These are phyloP conservation scores for Mesorhabditis belari DNA, from an alignment of 2,888 invertebrate species.

Conservation along the genomic window DNA sequence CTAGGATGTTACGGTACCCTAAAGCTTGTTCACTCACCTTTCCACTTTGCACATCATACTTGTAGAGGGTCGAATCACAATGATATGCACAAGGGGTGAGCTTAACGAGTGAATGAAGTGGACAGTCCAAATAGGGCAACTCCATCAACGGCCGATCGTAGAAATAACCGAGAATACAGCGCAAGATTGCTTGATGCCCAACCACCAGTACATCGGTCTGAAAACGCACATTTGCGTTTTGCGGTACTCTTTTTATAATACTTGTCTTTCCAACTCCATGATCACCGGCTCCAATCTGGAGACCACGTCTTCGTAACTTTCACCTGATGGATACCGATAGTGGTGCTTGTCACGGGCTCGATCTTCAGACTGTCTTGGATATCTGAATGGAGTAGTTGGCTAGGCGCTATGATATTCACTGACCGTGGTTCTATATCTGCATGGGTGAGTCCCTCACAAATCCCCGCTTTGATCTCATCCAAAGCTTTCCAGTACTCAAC, in stretches of 20 bases:
- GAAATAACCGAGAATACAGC: conserved; percentile 86
- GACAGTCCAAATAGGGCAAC: conserved; percentile 59
- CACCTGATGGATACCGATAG: conserved; percentile 56
- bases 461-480: conserved; percentile 96
- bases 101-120: no score
- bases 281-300: conserved; percentile 70
- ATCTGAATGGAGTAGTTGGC: conserved; percentile 82
- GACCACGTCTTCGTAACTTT: conserved; percentile 85
- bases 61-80: no score
- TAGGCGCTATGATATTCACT: conserved; percentile 91
- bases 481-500: conserved; percentile 98
- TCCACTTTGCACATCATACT: no score
- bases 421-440: conserved; percentile 64
- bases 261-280: conserved; percentile 72
- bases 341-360: conserved; percentile 80
- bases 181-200: conserved; percentile 73
- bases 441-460: conserved; percentile 32
- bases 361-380: conserved; percentile 83
- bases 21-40: no score
- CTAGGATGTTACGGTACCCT: no score
- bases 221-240: no score
- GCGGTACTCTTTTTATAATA: no score
- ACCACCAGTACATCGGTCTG: conserved; percentile 78
- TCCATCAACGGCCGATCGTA: conserved; percentile 67
- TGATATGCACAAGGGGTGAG: no score